These are phyloP conservation scores for Aethes cnicana DNA, from an alignment of 2,888 invertebrate species.

Conservation along the genomic window DNA sequence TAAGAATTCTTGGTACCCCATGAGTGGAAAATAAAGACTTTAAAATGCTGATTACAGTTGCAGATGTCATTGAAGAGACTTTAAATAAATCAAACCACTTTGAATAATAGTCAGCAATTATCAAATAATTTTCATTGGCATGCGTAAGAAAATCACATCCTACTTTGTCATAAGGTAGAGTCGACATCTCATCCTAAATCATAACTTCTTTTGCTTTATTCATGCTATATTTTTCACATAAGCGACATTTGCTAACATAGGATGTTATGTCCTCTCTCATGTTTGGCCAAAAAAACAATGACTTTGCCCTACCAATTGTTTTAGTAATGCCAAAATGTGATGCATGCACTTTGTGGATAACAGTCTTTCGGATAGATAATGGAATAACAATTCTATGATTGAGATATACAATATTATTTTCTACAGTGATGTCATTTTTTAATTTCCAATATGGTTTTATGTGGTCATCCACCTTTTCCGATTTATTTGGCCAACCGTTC, in stretches of 20 bases:
- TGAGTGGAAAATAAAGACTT: conserved; percentile 16
- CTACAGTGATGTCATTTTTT: conserved; percentile 7
- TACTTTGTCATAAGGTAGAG: not conserved
- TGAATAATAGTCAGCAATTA: conserved; percentile 18
- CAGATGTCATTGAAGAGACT: conserved; percentile 5
- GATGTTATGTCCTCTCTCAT: not conserved
- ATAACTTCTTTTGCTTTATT: conserved; percentile 2
- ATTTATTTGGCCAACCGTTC: conserved; percentile 13
- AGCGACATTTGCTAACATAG: not conserved
- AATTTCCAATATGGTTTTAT: conserved; percentile 7
- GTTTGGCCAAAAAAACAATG: conserved; percentile 4
- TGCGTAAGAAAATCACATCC: conserved; percentile 2
- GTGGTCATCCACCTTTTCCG: not conserved
- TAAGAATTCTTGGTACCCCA: conserved; percentile 8
- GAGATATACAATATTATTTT: conserved; percentile 6
- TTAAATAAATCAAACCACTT: conserved; percentile 19
- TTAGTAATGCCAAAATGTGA: conserved; percentile 5
- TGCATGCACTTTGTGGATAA: not conserved
- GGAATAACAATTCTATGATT: conserved; percentile 2
- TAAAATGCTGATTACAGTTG: conserved; percentile 12
- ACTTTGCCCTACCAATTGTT: conserved; percentile 10
- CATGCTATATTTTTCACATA: conserved; percentile 11
- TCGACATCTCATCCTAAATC: not conserved
- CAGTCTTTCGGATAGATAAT: not conserved
- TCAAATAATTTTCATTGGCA: conserved; percentile 15